Percentiles rank a stretch among this genome's conserved stretches.
Conservation (phyloP, 2,113 vertebrate species). For the Pseudorhombus dupliciocellatus region DNA sequence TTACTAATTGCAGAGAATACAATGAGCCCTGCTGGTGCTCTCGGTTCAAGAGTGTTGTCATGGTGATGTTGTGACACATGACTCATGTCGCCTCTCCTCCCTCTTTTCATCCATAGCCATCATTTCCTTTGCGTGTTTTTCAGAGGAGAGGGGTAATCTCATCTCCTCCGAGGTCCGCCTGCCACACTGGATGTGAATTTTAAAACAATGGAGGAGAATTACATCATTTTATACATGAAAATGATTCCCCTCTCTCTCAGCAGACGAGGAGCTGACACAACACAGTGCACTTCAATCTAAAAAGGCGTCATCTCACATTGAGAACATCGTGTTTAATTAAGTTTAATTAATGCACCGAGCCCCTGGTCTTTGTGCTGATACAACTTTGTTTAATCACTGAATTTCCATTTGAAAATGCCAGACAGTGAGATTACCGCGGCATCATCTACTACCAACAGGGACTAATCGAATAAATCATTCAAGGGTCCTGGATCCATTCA, state of each 20-base stretch:
- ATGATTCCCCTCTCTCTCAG: not conserved
- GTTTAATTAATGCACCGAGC: constrained; percentile 48
- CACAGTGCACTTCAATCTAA: constrained; percentile 19
- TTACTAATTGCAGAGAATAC: not conserved
- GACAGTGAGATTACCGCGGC: constrained; percentile 22
- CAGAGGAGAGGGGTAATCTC: not conserved
- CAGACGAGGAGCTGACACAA: constrained; percentile 1
- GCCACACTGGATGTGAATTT: too few relatives aligned
- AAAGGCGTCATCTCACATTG: constrained; percentile 25
- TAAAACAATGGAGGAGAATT: too few relatives aligned
- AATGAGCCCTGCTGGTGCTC: not conserved
- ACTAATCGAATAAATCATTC: constrained; percentile 49
- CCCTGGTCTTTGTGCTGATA: constrained; percentile 41
- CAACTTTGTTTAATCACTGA: constrained; percentile 40
- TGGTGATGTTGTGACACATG: constrained; percentile 39
- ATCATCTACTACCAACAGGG: constrained; percentile 28
- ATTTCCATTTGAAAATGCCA: constrained; percentile 66
- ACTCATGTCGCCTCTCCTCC: constrained; percentile 23
- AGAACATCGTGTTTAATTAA: constrained; percentile 47
- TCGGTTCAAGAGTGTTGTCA: constrained; percentile 40
- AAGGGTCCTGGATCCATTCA: constrained; percentile 33
- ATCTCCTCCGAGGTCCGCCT: not conserved
- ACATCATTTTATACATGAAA: not conserved
- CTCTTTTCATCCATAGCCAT: not conserved
- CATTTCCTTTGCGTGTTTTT: constrained; percentile 22